Conservation (phyloP, 1,140 invertebrate genomes). For the Microplitis demolitor region DNA sequence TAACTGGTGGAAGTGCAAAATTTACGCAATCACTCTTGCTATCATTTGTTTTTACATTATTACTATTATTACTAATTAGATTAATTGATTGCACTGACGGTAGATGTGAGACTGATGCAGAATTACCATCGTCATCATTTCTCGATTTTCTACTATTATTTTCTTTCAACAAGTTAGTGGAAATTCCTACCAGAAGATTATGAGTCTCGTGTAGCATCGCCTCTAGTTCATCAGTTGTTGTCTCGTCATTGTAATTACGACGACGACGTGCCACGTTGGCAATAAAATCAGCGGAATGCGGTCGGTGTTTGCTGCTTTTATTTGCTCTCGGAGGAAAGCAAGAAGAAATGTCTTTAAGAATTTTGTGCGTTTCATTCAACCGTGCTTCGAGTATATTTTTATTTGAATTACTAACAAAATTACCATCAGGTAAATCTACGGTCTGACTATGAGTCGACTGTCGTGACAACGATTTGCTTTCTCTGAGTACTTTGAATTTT, state of each 20-base stretch:
- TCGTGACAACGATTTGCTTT: constrained; percentile 5
- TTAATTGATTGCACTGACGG: neutral
- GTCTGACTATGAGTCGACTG: constrained; percentile 11
- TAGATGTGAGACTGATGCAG: neutral
- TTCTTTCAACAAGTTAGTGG: neutral
- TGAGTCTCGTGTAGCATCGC: constrained; percentile 4
- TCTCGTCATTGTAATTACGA: neutral
- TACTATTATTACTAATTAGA: no score
- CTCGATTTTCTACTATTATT: neutral
- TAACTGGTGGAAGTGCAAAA: neutral
- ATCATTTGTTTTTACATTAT: neutral
- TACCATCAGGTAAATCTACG: constrained; percentile 12
- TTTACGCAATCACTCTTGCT: neutral
- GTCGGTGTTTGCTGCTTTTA: constrained; percentile 14
- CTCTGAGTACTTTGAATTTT: constrained; percentile 43
- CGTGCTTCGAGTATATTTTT: constrained; percentile 33
- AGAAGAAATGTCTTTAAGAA: constrained; percentile 44
- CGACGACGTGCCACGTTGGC: neutral
- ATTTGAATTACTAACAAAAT: constrained; percentile 24
- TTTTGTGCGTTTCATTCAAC: constrained; percentile 44
- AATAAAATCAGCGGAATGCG: neutral
- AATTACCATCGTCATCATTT: neutral
- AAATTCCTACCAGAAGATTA: constrained; percentile 7
- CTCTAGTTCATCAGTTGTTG: neutral
- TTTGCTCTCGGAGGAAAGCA: constrained; percentile 4